phyloP scores from a whole-genome alignment of 2,888 invertebrate genomes.

The Acrobeloides nanus region DNA sequence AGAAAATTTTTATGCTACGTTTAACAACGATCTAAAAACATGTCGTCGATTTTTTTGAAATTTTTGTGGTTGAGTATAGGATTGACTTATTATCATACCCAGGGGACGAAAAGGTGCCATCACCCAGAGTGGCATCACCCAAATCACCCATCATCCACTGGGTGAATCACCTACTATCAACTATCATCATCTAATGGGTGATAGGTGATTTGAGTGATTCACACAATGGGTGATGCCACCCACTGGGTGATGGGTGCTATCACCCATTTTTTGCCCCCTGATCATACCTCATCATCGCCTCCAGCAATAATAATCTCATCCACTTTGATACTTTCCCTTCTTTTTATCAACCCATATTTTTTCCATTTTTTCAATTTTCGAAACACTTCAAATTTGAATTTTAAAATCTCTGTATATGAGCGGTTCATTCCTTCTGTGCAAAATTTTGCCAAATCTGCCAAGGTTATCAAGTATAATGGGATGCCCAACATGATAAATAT shows the following conservation, averaged over 20 bases:
- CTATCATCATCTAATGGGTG: no score
- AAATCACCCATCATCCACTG: no score
- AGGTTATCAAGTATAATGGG: constrained; percentile 48
- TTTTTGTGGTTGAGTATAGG: no score
- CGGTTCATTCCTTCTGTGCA: constrained; percentile 52
- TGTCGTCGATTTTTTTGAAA: no score
- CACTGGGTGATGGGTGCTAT: no score
- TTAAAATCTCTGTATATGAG: constrained; percentile 46
- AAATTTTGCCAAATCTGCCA: constrained; percentile 52
- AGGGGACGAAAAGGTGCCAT: no score
- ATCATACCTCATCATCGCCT: constrained; percentile 46
- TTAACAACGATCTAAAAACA: constrained; percentile 4
- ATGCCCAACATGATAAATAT: constrained; percentile 47
- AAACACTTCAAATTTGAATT: constrained; percentile 37
- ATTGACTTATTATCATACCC: no score
- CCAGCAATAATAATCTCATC: constrained; percentile 49
- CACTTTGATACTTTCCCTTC: constrained; percentile 20
- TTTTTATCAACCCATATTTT: constrained; percentile 21
- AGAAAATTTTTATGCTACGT: constrained; percentile 8
- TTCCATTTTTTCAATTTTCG: constrained; percentile 32
- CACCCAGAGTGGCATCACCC: no score
- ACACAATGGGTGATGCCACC: no score
- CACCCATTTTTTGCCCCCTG: no score
- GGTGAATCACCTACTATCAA: no score
- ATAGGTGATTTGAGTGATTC: no score